A percentile compares a stretch with the other conserved stretches of the same genome.
phyloP scores from a whole-genome alignment of 92 coral and sea anemone species.

The Bergia puertoricense region DNA sequence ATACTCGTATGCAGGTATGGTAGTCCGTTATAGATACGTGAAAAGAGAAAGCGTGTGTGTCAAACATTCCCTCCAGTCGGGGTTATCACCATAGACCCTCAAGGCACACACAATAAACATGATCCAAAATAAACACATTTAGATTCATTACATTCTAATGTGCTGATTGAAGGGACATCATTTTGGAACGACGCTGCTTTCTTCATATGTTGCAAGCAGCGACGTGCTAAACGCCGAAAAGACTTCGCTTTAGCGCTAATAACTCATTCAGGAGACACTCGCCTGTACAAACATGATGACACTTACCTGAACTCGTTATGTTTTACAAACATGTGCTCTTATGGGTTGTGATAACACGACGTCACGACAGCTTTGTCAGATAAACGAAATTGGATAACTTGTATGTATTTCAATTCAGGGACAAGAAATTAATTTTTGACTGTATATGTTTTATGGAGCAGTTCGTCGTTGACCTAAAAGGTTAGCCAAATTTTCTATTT shows the following conservation, averaged over 20 bases:
- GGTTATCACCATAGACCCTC: background rate
- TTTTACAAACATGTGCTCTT: background rate
- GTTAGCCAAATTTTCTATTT: background rate
- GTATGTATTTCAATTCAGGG: background rate
- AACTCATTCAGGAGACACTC: background rate
- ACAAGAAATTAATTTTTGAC: background rate
- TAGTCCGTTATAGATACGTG: too few species aligned
- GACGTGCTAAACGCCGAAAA: background rate
- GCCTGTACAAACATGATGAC: background rate
- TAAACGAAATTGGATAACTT: background rate
- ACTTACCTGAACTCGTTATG: background rate
- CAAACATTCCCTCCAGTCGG: too few species aligned
- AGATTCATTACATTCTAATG: background rate
- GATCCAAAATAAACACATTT: background rate
- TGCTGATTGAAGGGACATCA: background rate
- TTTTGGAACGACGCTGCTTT: background rate
- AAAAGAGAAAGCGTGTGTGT: too few species aligned
- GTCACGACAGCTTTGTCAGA: background rate
- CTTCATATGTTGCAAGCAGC: background rate
- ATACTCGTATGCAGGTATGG: too few species aligned
- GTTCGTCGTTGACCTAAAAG: background rate
- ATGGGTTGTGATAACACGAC: background rate
- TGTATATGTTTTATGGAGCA: background rate
- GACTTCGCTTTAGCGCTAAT: background rate
- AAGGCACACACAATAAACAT: background rate